Base-by-base conservation (phyloP, 2,113 vertebrate species). In the Notarius lentiginosus region DNA sequence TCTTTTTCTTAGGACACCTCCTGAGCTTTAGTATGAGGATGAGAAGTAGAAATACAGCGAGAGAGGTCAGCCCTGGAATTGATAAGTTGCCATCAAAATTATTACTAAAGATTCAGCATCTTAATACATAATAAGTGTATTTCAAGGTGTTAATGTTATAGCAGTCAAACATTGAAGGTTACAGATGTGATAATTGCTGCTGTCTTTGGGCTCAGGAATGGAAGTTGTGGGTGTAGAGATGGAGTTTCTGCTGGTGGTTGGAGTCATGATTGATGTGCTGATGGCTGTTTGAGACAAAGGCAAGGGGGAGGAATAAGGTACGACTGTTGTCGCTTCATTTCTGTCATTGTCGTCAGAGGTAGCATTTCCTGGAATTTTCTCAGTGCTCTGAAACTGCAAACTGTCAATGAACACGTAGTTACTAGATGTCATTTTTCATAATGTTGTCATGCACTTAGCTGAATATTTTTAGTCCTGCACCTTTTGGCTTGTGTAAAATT, bases 271-370 rank as follows among this genome's bases (percentile, higher is more conserved):
- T 58, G 68, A 49, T 27, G 70, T 55, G 27, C 17, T 22, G 14
- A 8, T 51, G 34, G 63, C 61, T 81, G 79, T 61, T 10, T 24
- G 30, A 81, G 79, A 14, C 18, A 24, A 41, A 81, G 30, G 8
- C 20, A 61, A 61, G 9, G 3, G 4, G 77, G 77, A 24, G 68
- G 58, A 34, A 47, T 49, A 1, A 49, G 22, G 17, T 11, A 51
- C 7, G 41, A 12, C 47, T 14, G 12, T 24, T 60, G 11, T 20
- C 0, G 18, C 7, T 47, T 27, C 20, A 51, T 68, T 17, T 53
- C 68, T 15, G 49, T 56, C 84, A n/a, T n/a, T 68, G n/a, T 27
- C 75, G 70, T 89, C 84, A 79, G 79, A 75, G 5, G 80, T 86
- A 1, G 0, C 34, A 60, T 2, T 86, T 55, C 89, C 84, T 87